phyloP scores from a whole-genome alignment of 2,888 invertebrate genomes.

The Eilema griseolum region DNA sequence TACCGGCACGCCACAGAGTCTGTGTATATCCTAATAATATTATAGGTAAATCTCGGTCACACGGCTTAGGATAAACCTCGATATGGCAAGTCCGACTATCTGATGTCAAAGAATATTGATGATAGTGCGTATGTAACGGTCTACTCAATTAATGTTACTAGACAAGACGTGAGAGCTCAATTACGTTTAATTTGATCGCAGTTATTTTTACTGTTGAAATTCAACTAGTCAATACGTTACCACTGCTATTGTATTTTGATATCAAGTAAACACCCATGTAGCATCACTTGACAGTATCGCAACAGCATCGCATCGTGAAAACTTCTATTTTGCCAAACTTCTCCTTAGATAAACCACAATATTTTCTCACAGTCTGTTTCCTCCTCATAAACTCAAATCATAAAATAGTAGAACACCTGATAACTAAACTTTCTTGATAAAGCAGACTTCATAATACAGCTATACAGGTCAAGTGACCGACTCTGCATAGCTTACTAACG shows the following conservation, averaged over 20 bases:
- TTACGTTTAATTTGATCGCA: neutral
- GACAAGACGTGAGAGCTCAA: neutral
- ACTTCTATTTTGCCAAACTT: neutral
- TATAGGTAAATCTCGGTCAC: too few relatives aligned
- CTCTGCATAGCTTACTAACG: conserved; percentile 54
- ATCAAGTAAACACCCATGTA: neutral
- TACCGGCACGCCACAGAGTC: too few relatives aligned
- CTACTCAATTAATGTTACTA: neutral
- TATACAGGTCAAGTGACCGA: conserved; percentile 42
- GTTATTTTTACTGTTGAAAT: neutral
- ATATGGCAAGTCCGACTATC: neutral
- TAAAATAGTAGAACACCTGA: conserved; percentile 21
- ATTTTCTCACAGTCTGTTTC: neutral
- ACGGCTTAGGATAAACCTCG: too few relatives aligned
- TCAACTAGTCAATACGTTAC: neutral
- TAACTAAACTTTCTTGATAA: conserved; percentile 41
- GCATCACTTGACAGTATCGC: neutral
- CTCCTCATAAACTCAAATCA: conserved; percentile 3
- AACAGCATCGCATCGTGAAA: neutral
- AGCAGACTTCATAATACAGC: conserved; percentile 46
- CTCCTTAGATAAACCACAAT: neutral
- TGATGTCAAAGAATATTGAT: neutral
- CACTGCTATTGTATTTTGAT: neutral
- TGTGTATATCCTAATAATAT: too few relatives aligned
- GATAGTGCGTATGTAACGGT: neutral